These are phyloP conservation scores for Lamproptera curius DNA, from an alignment of 2,888 invertebrate species.

Conservation along the genomic window DNA sequence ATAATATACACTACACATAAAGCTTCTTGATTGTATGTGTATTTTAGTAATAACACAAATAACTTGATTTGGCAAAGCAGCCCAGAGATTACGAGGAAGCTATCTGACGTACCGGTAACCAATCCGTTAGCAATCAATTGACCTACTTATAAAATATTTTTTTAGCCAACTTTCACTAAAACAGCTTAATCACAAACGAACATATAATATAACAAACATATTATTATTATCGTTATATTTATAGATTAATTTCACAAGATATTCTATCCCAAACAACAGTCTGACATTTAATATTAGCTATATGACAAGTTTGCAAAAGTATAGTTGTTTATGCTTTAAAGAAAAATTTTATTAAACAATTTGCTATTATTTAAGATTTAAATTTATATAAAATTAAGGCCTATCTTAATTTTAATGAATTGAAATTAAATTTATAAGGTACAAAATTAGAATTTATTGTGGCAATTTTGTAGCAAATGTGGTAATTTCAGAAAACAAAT, in stretches of 20 bases:
- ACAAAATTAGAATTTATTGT: too few species aligned
- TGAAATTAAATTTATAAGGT: too few species aligned
- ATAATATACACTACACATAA: constrained; percentile 34
- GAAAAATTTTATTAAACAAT: too few species aligned
- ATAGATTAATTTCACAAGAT: constrained; percentile 51
- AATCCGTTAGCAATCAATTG: constrained; percentile 52
- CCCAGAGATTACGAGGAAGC: constrained; percentile 42
- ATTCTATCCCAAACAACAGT: constrained; percentile 39
- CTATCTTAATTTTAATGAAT: too few species aligned
- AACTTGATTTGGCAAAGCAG: constrained; percentile 24
- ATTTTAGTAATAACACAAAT: constrained; percentile 29
- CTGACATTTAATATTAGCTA: constrained; percentile 27
- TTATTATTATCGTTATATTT: constrained; percentile 49
- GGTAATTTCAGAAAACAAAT: too few species aligned
- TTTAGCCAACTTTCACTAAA: constrained; percentile 34
- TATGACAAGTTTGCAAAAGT: constrained; percentile 11
- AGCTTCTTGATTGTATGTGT: constrained; percentile 34
- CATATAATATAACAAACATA: constrained; percentile 39
- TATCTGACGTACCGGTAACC: constrained; percentile 73
- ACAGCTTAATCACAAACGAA: constrained; percentile 34
- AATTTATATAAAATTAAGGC: too few species aligned
- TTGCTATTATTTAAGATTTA: too few species aligned
- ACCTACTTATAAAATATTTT: constrained; percentile 60
- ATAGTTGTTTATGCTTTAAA: constrained; percentile 10
- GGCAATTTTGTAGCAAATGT: too few species aligned